phyloP scores from a whole-genome alignment of 2,797 vertebrate genomes.

The Parauchenoglanis punctatus region DNA sequence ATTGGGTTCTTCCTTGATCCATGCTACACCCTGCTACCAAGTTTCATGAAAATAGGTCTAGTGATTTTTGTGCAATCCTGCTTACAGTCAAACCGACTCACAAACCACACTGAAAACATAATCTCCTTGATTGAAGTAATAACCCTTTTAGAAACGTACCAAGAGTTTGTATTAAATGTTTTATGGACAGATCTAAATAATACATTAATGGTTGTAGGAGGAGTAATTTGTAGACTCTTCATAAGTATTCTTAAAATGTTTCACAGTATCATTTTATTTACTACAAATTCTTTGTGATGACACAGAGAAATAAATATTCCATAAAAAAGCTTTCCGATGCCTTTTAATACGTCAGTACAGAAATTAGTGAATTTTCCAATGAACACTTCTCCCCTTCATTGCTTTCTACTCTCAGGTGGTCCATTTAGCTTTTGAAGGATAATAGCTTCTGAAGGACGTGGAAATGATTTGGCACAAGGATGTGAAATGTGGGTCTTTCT shows the following conservation, averaged over 20 bases:
- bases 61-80: too few species aligned
- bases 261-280: not conserved
- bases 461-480: conserved; percentile 15
- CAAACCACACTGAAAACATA: too few species aligned
- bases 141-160: not conserved
- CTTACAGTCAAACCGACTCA: too few species aligned
- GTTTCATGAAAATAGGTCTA: too few species aligned
- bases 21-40: too few species aligned
- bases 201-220: not conserved
- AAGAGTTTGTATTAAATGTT: not conserved
- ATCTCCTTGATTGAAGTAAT: too few species aligned
- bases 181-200: not conserved
- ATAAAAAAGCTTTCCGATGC: conserved; percentile 18
- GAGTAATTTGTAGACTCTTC: not conserved
- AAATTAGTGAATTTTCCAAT: conserved; percentile 37
- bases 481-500: conserved; percentile 19
- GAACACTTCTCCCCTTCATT: conserved; percentile 4
- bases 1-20: too few species aligned
- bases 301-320: not conserved
- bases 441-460: conserved; percentile 52
- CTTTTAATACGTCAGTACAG: conserved; percentile 8
- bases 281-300: conserved; percentile 2
- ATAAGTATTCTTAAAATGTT: not conserved
- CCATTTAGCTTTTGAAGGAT: conserved; percentile 41
- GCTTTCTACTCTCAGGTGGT: conserved; percentile 32